Evolutionary conservation across 2,888 invertebrate species (phyloP).

Genomic region (Halictus ligatus): DNA sequence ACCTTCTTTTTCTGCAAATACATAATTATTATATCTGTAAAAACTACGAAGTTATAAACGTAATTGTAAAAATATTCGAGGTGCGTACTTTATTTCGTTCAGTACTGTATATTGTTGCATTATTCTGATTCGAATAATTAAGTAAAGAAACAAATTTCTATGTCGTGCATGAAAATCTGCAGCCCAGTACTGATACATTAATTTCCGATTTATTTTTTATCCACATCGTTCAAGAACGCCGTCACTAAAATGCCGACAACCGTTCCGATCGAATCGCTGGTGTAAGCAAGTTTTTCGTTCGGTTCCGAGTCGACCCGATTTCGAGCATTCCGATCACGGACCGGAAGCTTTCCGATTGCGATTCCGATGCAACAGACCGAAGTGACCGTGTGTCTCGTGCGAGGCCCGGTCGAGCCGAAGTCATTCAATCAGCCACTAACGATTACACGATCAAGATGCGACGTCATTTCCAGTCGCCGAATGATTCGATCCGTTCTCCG

Average conservation of each 20-base stretch:
- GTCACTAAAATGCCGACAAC: neutral
- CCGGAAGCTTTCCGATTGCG: neutral
- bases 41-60: no score
- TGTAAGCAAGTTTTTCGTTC: neutral
- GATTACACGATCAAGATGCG: conserved; percentile 21
- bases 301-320: neutral
- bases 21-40: no score
- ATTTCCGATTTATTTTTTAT: neutral
- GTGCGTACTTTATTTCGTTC: no score
- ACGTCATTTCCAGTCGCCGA: conserved; percentile 19
- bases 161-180: neutral
- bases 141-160: no score
- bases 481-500: conserved; percentile 3
- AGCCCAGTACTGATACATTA: neutral
- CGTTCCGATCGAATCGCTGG: neutral
- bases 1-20: no score
- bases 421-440: conserved; percentile 39
- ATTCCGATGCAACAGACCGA: neutral
- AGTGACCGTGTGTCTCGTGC: neutral
- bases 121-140: no score
- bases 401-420: conserved; percentile 17
- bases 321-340: neutral
- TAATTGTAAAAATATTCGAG: no score
- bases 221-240: neutral
- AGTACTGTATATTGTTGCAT: no score